These are phyloP conservation scores for Halocaridina rubra DNA, from an alignment of 2,888 invertebrate genomes.

Conservation along the genomic window DNA sequence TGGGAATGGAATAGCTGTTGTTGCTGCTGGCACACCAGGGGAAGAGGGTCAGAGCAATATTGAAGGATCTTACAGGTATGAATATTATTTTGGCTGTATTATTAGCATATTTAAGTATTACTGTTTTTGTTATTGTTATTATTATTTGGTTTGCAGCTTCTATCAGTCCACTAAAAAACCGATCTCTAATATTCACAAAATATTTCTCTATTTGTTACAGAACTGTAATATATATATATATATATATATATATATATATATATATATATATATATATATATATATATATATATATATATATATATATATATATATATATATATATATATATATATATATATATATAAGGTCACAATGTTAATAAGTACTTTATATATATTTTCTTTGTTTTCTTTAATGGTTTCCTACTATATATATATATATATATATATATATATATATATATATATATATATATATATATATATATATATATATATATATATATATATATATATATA, in stretches of 20 bases:
- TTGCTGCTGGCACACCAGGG: background rate
- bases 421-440: constrained; percentile 34
- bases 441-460: constrained; percentile 32
- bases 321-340: background rate
- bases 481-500: too few relatives aligned
- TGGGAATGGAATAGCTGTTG: background rate
- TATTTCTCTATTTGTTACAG: background rate
- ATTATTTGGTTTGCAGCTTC: background rate
- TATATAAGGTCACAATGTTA: background rate
- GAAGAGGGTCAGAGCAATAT: background rate
- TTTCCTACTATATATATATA: constrained; percentile 33
- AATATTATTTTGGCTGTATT: too few relatives aligned
- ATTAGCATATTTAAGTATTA: background rate
- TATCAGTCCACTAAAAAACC: background rate
- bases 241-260: background rate
- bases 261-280: background rate
- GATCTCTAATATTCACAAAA: background rate
- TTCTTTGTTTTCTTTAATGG: too few relatives aligned
- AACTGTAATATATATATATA: background rate
- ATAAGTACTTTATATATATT: background rate
- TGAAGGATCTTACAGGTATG: background rate
- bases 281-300: background rate
- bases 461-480: constrained; percentile 24
- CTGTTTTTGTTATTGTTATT: background rate
- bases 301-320: background rate